Evolutionary conservation across 2,113 vertebrate species (phyloP), one percentile per base, ranked within the genome.

Genomic region (Eubucco bourcierii): DNA sequence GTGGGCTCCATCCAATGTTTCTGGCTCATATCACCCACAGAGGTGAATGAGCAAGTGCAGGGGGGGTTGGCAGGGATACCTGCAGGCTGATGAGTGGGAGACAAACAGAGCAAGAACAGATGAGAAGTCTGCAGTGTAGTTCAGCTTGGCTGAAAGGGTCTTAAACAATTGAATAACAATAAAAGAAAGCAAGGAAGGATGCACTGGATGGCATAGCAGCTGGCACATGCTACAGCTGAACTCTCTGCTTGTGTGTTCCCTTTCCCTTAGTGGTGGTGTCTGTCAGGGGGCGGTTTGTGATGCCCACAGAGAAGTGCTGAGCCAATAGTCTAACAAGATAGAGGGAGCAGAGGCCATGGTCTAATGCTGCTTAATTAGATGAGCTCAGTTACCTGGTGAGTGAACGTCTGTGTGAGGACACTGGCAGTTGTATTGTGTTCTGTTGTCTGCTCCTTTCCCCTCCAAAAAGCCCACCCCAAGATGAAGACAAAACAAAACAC

Each of bases 241-340:
- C 17, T 12, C 29, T 55, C 31, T 59, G 41, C 75, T 79, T 23
- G 15, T 0, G 2, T 10, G 1, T 66, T 82, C 10, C 0, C 19
- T 8, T 46, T 53, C 23, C 20, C 18, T 10, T 53, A 31, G 70
- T 1, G 1, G 33, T n/a, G 24, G 27, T 50, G 28, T 25, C 44
- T 65, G 41, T 56, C 2, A 1, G 7, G 8, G 11, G 4, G 9
- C 34, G 16, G n/a, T 55, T 33, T 46, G 46, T 58, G 66, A 3
- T 80, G 50, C 58, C 23, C 2, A 2, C 21, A 60, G 71, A 76
- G 56, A 84, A 70, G 3, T 25, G n/a, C 65, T 59, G 31, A 85
- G 72, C 52, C 41, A 39, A 5, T 20, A 33, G n/a, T 46, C 19
- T n/a, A 34, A 17, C 25, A 47, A 96, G 33, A 16, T 12, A 23